These are phyloP conservation scores for Meles meles DNA, from an alignment of 2,113 vertebrate genomes.

Conservation along the genomic window DNA sequence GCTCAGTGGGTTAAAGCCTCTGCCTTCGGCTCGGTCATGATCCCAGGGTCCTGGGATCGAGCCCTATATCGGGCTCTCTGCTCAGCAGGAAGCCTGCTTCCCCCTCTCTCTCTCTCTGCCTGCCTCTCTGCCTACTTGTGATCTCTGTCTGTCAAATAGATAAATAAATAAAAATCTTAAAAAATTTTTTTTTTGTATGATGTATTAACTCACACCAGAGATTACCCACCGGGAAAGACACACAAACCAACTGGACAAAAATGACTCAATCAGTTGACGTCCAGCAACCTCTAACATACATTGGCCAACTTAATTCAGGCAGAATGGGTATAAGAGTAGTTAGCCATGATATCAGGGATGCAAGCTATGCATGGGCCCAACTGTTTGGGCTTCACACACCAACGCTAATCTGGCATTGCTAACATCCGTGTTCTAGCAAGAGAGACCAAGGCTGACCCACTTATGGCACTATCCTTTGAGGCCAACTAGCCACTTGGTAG, in stretches of 20 bases:
- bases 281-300: background rate
- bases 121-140: too few relatives aligned
- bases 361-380: background rate
- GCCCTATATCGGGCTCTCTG: too few relatives aligned
- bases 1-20: too few relatives aligned
- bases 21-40: too few relatives aligned
- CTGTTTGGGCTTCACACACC: background rate
- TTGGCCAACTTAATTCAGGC: background rate
- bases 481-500: background rate
- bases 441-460: background rate
- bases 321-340: background rate
- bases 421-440: background rate
- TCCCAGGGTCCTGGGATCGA: too few relatives aligned
- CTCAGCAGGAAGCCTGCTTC: too few relatives aligned
- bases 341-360: background rate
- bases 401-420: background rate
- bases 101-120: too few relatives aligned
- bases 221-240: background rate
- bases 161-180: too few relatives aligned
- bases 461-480: background rate
- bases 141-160: too few relatives aligned
- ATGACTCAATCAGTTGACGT: background rate
- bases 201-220: background rate
- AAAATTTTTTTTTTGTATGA: background rate
- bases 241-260: background rate